Conservation (phyloP, 2,888 invertebrate genomes). For the Sussaba pulchella region DNA sequence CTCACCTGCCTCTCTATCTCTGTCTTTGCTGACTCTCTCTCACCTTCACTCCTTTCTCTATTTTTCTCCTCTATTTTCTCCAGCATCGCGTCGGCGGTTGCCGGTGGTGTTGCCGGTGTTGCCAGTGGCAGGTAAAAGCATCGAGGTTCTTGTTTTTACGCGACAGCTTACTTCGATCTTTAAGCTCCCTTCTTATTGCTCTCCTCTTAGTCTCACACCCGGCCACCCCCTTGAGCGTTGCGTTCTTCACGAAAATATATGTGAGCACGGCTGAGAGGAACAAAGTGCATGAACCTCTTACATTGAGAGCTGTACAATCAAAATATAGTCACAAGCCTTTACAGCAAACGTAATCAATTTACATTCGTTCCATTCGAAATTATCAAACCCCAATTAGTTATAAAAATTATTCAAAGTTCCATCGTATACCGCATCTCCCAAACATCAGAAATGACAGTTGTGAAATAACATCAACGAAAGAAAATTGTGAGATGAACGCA, state of each 20-base stretch:
- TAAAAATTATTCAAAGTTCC: too few species aligned
- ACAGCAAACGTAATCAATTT: too few species aligned
- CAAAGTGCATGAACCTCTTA: neutral
- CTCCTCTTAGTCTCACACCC: neutral
- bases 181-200: slow-evolving; percentile 7
- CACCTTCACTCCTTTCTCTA: slow-evolving; percentile 5
- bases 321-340: neutral
- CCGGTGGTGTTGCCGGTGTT: slow-evolving; percentile 12
- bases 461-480: too few species aligned
- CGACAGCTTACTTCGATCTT: slow-evolving; percentile 28
- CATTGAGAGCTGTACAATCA: neutral
- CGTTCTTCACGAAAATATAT: neutral
- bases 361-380: too few species aligned
- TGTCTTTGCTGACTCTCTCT: slow-evolving; percentile 1
- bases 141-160: slow-evolving; percentile 27
- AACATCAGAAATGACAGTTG: too few species aligned
- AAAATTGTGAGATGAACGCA: too few species aligned
- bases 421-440: too few species aligned
- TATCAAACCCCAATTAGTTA: too few species aligned
- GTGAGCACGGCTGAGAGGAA: neutral
- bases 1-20: slow-evolving; percentile 25
- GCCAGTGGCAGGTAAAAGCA: slow-evolving; percentile 22
- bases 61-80: slow-evolving; percentile 11
- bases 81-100: slow-evolving; percentile 15
- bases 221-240: slow-evolving; percentile 7